Conservation (phyloP, 2,113 vertebrate genomes). For the Tachuris rubrigastra region DNA sequence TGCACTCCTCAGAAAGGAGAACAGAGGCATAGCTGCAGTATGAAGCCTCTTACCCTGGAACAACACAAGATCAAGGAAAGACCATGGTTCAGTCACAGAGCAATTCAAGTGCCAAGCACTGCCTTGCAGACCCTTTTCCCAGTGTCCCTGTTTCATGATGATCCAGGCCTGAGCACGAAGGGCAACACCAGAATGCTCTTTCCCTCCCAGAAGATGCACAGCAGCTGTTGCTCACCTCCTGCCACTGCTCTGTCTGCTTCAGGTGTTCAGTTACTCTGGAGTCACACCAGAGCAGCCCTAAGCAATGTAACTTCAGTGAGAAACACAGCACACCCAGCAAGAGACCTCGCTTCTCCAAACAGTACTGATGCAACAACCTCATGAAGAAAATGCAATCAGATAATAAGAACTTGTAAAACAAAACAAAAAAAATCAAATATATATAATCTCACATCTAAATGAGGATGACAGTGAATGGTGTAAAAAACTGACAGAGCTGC, state of each 20-base stretch:
- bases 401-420: background rate
- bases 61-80: background rate
- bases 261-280: background rate
- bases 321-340: background rate
- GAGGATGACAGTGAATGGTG: conserved; percentile 51
- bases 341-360: background rate
- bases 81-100: background rate
- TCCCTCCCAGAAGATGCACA: background rate
- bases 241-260: background rate
- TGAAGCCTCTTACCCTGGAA: background rate
- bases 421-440: background rate
- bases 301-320: background rate
- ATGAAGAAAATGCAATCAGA: background rate
- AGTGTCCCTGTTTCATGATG: accelerated
- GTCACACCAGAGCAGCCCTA: background rate
- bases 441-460: conserved; percentile 34
- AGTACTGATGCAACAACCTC: background rate
- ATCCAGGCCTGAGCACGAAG: background rate
- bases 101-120: background rate
- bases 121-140: background rate
- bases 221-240: background rate
- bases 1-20: background rate
- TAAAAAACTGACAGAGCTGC: conserved; percentile 31
- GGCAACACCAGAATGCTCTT: background rate
- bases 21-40: background rate